Base-by-base conservation (phyloP, 2,113 vertebrate genomes). In the Lipophrys pholis region DNA sequence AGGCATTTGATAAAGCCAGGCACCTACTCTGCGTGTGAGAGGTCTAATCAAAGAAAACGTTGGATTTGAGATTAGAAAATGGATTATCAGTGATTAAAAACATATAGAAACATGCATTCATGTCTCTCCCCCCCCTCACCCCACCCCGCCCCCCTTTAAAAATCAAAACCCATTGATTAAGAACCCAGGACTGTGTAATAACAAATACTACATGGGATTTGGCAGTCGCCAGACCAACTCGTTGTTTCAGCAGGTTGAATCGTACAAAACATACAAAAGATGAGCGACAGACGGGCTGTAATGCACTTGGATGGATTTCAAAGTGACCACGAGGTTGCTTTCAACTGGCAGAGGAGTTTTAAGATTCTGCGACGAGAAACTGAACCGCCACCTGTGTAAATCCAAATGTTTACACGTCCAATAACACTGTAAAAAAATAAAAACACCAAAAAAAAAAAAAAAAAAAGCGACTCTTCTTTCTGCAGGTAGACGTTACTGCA, bases 241-340 rank as follows among this genome's bases (percentile, higher is more conserved):
- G 61, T 73, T 71, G 66, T 68, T 73, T 61, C 10, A 49, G 40
- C 56, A 64, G 21, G 50, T 72, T 58, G n/a, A 54, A 59, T 14
- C 70, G 69, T 66, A 85, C 15, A 73, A 78, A 78, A 66, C 40
- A 48, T 46, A 71, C 7, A 49, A 45, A 61, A 51, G 36, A 43
- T 11, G 5, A 43, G 40, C 51, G 11, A 53, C 52, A 59, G 68
- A 69, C 51, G 46, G 39, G 43, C 62, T 56, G 60, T 69, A 75
- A 85, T 70, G 88, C 83, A 84, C 76, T 73, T 80, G 42, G 64
- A 83, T 71, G 61, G 49, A 75, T 53, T 73, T 55, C 40, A 35
- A 41, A 57, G 3, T 35, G 43, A 69, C 71, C 35, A 8, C 12
- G 8, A 73, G 64, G 72, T 16, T n/a, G 46, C 51, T 54, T 55